Evolutionary conservation across 2,888 invertebrate species (phyloP).

Genomic region (Listrodromus nycthemerus): DNA sequence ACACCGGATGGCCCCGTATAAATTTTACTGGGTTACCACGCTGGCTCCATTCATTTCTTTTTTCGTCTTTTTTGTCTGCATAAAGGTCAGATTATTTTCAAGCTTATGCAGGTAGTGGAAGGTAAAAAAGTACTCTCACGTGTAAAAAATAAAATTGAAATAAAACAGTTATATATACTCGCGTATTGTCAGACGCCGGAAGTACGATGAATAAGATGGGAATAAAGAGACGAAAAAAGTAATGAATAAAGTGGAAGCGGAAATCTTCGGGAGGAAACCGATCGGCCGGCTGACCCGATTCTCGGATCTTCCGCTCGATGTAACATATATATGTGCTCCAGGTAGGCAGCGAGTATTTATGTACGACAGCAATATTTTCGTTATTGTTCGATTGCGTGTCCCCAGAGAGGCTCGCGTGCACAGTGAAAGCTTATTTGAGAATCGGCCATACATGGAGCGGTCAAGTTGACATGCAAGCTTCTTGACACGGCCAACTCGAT

Average conservation of each 20-base stretch:
- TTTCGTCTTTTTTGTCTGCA: neutral
- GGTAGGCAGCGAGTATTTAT: neutral
- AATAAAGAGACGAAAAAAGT: slow-evolving; percentile 13
- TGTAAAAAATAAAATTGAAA: slow-evolving; percentile 16
- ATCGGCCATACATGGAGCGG: slow-evolving; percentile 24
- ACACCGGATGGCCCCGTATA: slow-evolving; percentile 60
- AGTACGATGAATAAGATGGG: slow-evolving; percentile 47
- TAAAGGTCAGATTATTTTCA: slow-evolving; percentile 6
- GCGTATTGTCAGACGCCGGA: slow-evolving; percentile 51
- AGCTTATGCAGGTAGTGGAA: neutral
- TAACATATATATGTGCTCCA: slow-evolving; percentile 2
- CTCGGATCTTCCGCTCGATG: slow-evolving; percentile 49
- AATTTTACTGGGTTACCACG: slow-evolving; percentile 61
- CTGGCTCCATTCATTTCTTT: slow-evolving; percentile 28
- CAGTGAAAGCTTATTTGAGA: slow-evolving; percentile 34
- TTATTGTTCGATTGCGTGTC: slow-evolving; percentile 42
- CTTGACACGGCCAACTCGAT: neutral
- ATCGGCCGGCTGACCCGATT: slow-evolving; percentile 63
- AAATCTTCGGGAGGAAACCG: slow-evolving; percentile 60
- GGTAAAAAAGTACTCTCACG: neutral
- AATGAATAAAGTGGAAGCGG: slow-evolving; percentile 53
- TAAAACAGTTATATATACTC: slow-evolving; percentile 25
- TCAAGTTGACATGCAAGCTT: slow-evolving; percentile 15
- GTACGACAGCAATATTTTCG: slow-evolving; percentile 11
- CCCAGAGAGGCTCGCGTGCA: slow-evolving; percentile 12